These are phyloP conservation scores for Heteromormyrus szaboi DNA, from an alignment of 2,797 vertebrate species.

Conservation along the genomic window DNA sequence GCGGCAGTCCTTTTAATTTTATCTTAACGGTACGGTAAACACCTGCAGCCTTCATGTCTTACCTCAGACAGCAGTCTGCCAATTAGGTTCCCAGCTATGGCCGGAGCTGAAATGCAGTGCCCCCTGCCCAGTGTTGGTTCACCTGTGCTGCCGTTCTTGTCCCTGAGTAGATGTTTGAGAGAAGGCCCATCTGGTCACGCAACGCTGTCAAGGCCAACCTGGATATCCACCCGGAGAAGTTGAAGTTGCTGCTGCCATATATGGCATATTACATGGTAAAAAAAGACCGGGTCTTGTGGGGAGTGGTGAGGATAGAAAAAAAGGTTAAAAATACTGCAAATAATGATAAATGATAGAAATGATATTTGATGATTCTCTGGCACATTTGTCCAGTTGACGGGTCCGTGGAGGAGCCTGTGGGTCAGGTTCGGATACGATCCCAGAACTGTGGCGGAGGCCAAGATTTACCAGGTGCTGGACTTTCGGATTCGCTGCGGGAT, in stretches of 20 bases:
- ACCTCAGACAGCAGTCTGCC: not conserved
- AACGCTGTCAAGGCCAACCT: constrained; percentile 88
- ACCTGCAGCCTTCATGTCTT: not conserved
- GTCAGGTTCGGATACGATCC: constrained; percentile 89
- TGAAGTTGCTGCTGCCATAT: constrained; percentile 81
- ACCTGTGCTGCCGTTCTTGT: constrained; percentile 37
- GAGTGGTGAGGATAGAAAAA: not conserved
- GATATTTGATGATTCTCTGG: not conserved
- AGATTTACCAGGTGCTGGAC: constrained; percentile 90
- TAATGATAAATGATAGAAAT: not conserved
- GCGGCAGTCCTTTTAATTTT: not conserved
- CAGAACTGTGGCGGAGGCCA: constrained; percentile 73
- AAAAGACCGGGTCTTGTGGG: not conserved
- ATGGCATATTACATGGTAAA: constrained; percentile 89
- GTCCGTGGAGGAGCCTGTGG: constrained; percentile 96
- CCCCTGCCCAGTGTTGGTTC: not conserved
- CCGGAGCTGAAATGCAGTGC: not conserved
- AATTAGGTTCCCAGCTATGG: not conserved
- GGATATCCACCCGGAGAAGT: constrained; percentile 85
- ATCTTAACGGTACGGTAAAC: not conserved
- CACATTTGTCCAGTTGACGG: constrained; percentile 70
- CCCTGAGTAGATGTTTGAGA: constrained; percentile 73
- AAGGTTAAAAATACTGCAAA: not conserved
- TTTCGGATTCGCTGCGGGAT: constrained; percentile 91
- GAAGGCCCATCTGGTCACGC: constrained; percentile 85